Evolutionary conservation across 1,140 invertebrate species (phyloP), one percentile per base, ranked within the genome.

Genomic region (Achatina immaculata): DNA sequence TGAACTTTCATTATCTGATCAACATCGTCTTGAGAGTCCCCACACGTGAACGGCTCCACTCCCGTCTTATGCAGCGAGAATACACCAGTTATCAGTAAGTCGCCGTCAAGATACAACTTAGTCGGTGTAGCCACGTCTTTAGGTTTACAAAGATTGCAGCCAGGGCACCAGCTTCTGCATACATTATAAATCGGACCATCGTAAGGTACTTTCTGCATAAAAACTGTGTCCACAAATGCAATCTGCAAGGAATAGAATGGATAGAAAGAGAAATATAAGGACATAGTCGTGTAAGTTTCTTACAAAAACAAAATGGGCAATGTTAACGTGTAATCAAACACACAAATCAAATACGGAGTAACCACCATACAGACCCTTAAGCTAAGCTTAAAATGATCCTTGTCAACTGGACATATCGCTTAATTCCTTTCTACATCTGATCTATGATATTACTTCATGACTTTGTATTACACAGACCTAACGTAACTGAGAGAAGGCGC

Each of bases 71-170:
- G 95, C 2, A 96, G 93, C 0, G 95, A 95, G 89, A 96, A 95
- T 1, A 96, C 86, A 0, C 95, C 95, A 0, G 95, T 95, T 0
- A 96, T 86, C 16, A 95, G 93, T 45, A 96, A 92, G 84, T 95
- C 94, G 1, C 95, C 95, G 43, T 84, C 83, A 2, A 83, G 74
- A 72, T 83, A 85, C 36, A 65, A 77, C 65, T 16, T 65, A 38
- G 31, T 75, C 45, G 0, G 66, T 19, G 21, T 36, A 55, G 28
- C 16, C 34, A 7, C 38, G 0, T 24, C 58, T 36, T 48, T 19
- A 51, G 74, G 24, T 51, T 31, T 42, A 72, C 78, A 83, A 28
- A 55, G 28, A n/a, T 79, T 28, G 55, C 85, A 87, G 11, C 43
- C 55, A 21, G 85, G 83, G 34, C 72, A 80, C 83, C 77, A 80